Evolutionary conservation across 2,888 invertebrate species (phyloP), one percentile per base, ranked within the genome.

Genomic region (Apodemia zela): DNA sequence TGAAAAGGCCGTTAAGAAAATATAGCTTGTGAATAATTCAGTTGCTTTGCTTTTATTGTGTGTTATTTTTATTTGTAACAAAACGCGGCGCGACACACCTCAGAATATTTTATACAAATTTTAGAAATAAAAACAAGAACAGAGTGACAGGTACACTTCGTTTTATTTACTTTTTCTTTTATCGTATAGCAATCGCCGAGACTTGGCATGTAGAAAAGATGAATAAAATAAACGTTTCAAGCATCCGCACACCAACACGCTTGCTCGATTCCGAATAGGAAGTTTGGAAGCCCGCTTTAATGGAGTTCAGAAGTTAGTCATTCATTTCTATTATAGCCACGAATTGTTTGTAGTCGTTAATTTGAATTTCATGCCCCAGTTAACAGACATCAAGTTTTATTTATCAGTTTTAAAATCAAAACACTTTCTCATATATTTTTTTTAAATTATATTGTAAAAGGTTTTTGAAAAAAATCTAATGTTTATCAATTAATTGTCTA

Each of bases 101-200:
- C 82, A 75, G 90, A 89, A 91, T 91, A 90, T 89, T 88, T 91
- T 90, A 90, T 89, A 89, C 89, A 89, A 90, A 90, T 90, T 89
- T 89, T 86, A 87, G 87, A 87, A 87, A 89, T 82, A 90, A 89
- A 84, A 91, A 88, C 87, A 88, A 84, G 83, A 80, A 73, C 74
- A 77, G 83, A 84, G 87, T 89, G 90, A 91, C 90, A 90, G 90
- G 84, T 89, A 91, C 89, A 91, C 84, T 84, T 89, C 81, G 79
- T 84, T 80, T 80, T 89, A 84, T 80, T 89, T 85, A 84, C 88
- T 89, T 89, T 90, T 83, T 83, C 79, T 87, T 88, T 87, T 86
- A 86, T 86, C 85, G 83, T 79, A 81, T 84, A 82, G 82, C 84
- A 81, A 89, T 89, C 88, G 82, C 73, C 73, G 80, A 80, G 79